Conservation (phyloP, 2,113 vertebrate species). For the Xiphorhynchus elegans region DNA sequence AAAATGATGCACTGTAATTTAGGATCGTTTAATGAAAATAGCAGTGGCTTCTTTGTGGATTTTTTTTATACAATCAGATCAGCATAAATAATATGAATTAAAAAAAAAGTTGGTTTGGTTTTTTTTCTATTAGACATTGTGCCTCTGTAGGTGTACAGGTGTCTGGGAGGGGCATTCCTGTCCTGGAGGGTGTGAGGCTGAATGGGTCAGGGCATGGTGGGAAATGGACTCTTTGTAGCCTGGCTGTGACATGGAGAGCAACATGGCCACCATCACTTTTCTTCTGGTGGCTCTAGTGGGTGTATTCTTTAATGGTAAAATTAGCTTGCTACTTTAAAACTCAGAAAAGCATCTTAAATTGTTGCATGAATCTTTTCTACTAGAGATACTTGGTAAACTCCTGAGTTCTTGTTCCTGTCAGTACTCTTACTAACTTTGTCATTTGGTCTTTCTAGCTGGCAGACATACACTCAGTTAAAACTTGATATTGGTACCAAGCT, state of each 20-base stretch:
- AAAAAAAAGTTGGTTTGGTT: neutral
- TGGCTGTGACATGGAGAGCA: neutral
- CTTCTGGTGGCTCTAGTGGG: neutral
- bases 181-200: neutral
- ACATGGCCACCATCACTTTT: accelerated
- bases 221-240: accelerated
- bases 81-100: neutral
- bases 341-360: neutral
- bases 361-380: neutral
- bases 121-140: neutral
- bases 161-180: neutral
- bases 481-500: neutral
- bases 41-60: neutral
- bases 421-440: neutral
- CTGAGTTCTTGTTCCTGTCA: neutral
- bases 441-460: neutral
- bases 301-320: neutral
- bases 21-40: neutral
- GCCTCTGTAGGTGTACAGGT: neutral
- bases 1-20: neutral
- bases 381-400: neutral
- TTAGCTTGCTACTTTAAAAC: neutral
- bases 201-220: accelerated
- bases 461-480: neutral
- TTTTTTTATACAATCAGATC: neutral